Evolutionary conservation across 2,888 invertebrate genomes (phyloP).

Genomic region (Athalia rosae): DNA sequence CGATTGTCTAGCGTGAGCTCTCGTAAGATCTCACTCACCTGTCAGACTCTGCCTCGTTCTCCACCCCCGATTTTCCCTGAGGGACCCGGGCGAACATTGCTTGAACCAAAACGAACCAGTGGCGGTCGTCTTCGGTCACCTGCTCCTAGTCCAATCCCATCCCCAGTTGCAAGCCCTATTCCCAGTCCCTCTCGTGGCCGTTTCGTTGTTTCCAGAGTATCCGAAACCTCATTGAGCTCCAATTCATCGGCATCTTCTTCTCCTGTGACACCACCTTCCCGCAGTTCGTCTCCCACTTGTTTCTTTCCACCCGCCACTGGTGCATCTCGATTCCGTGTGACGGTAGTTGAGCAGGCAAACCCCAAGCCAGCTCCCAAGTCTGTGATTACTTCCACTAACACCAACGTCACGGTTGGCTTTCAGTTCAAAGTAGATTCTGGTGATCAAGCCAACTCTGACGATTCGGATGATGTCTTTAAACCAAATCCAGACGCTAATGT

Average conservation of each 20-base stretch:
- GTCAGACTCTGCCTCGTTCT: constrained; percentile 76
- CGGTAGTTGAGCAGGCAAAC: constrained; percentile 64
- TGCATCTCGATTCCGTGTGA: constrained; percentile 68
- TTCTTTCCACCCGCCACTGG: constrained; percentile 74
- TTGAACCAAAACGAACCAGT: constrained; percentile 70
- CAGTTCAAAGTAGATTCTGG: constrained; percentile 54
- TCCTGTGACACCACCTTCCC: constrained; percentile 67
- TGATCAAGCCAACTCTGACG: constrained; percentile 54
- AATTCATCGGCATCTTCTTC: constrained; percentile 71
- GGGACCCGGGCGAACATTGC: constrained; percentile 59
- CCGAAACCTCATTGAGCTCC: constrained; percentile 71
- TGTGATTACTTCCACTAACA: constrained; percentile 70
- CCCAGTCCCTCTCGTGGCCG: constrained; percentile 75
- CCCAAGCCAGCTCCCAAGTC: constrained; percentile 68
- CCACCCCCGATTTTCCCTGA: constrained; percentile 57
- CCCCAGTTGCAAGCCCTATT: constrained; percentile 82
- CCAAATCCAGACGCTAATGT: constrained; percentile 49
- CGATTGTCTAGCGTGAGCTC: constrained; percentile 71
- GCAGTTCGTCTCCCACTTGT: constrained; percentile 74
- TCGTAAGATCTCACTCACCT: constrained; percentile 84
- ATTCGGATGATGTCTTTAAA: constrained; percentile 55
- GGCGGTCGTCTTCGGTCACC: constrained; percentile 81
- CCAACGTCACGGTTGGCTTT: constrained; percentile 59
- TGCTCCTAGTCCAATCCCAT: constrained; percentile 79
- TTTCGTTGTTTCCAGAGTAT: constrained; percentile 74